These are phyloP conservation scores for Neogale vison DNA, from an alignment of 2,113 vertebrate species.

Conservation along the genomic window DNA sequence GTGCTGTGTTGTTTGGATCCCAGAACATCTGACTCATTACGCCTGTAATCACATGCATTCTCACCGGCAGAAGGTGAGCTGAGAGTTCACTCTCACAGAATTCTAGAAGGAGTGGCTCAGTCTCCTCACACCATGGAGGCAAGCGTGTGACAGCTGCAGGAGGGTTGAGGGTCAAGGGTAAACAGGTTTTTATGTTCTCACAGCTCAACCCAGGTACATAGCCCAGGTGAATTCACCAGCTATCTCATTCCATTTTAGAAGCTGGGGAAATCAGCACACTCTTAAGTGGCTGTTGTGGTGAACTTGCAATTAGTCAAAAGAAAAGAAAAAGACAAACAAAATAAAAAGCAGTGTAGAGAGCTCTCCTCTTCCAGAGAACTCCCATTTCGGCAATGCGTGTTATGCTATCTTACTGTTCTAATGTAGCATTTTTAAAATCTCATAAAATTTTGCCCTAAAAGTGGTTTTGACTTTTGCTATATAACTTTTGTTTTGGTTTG, in stretches of 20 bases:
- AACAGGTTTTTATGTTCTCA: background rate
- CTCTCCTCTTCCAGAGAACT: background rate
- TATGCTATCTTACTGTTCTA: background rate
- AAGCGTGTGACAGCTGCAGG: background rate
- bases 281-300: background rate
- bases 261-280: background rate
- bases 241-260: background rate
- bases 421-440: background rate
- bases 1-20: background rate
- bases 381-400: background rate
- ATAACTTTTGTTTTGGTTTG: no score
- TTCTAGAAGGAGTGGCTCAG: background rate
- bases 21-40: slow-evolving; percentile 39
- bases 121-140: background rate
- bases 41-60: background rate
- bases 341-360: background rate
- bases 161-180: background rate
- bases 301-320: slow-evolving; percentile 14
- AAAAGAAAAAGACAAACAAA: background rate
- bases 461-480: background rate
- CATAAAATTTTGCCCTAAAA: background rate
- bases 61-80: background rate
- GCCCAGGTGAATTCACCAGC: background rate
- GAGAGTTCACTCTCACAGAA: slow-evolving; percentile 14
- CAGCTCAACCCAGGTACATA: no score